Base-by-base conservation (phyloP, 2,888 invertebrate genomes). In the Acrobasis repandana region DNA sequence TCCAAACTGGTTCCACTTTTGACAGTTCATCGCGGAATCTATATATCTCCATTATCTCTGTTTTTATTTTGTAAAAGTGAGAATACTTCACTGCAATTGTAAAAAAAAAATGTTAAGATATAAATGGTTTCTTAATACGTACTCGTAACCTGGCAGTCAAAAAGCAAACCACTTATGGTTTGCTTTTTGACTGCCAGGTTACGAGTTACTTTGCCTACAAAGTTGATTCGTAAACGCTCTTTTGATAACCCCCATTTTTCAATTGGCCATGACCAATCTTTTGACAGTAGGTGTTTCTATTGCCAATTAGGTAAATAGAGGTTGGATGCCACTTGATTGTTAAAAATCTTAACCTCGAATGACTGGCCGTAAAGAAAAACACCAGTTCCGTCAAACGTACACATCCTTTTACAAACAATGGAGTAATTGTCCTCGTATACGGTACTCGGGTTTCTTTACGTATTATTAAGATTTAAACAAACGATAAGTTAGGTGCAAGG, bases 371-470 rank as follows among this genome's bases (percentile, higher is more conserved):
- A 43, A 18, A 38, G 38, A 18, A 54, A 54, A 38, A 54, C n/a
- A 16, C 38, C 18, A 34, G 52, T 16, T 52, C 36, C 28, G 28
- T 34, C 36, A 36, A 52, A 36, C 10, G 34, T 33, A 51, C 49
- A 36, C 52, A 36, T 52, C 52, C 52, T 52, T 52, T 43, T 16
- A 36, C 9, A 52, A 52, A 52, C 52, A 52, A 52, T 52, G 10
- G 36, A 15, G 36, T 52, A 52, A 36, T 52, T 52, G 34, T 34
- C 15, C n/a, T 51, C 34, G 10, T 10, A 11, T 36, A 52, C 16
- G 16, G 34, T 52, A 15, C 16, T 28, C 28, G n/a, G 34, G 8
- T 50, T 50, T 34, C 16, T 52, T 10, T 52, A 15, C 16, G 16
- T 16, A 52, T 52, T 34, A 36, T 16, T 36, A 36, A 11, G 4